Evolutionary conservation across 2,888 invertebrate species (phyloP).

Genomic region (Ischnus inquisitorius): DNA sequence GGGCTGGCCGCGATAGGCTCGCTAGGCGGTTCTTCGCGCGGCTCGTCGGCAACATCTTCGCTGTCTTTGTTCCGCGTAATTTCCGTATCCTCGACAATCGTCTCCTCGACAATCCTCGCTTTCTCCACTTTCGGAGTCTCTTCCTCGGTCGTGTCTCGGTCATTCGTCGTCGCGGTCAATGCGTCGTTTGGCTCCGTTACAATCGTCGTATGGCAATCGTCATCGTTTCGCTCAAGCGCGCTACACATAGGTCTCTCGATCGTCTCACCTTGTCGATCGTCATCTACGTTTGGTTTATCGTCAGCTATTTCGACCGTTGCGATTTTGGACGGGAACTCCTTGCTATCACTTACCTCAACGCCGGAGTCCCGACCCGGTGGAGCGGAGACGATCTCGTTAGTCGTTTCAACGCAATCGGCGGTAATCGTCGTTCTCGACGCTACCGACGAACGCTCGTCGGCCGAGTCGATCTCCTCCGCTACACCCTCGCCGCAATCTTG

Average conservation of each 20-base stretch:
- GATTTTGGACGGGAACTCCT: constrained; percentile 85
- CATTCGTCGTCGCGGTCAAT: constrained; percentile 50
- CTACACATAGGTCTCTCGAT: constrained; percentile 69
- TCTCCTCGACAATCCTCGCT: constrained; percentile 16
- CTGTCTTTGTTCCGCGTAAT: constrained; percentile 67
- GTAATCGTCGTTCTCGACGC: constrained; percentile 66
- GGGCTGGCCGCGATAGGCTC: constrained; percentile 12
- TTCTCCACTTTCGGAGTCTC: constrained; percentile 38
- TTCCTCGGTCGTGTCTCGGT: constrained; percentile 50
- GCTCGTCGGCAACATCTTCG: constrained; percentile 4
- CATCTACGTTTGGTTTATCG: constrained; percentile 85
- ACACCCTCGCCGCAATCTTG: constrained; percentile 80
- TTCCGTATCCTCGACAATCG: constrained; percentile 55
- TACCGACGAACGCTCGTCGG: constrained; percentile 81
- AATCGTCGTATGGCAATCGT: constrained; percentile 12
- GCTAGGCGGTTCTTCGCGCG: background rate
- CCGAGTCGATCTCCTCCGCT: constrained; percentile 84
- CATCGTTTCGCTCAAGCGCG: constrained; percentile 56
- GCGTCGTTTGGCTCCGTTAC: constrained; percentile 53
- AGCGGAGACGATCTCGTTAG: constrained; percentile 81
- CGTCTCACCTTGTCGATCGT: constrained; percentile 77
- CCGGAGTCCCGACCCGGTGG: constrained; percentile 83
- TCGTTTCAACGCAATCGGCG: constrained; percentile 72
- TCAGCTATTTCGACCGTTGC: constrained; percentile 85
- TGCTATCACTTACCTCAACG: constrained; percentile 85